Percentiles rank a stretch among this genome's conserved stretches.
phyloP scores from a whole-genome alignment of 2,797 vertebrate genomes.

The Pelodytes ibericus region DNA sequence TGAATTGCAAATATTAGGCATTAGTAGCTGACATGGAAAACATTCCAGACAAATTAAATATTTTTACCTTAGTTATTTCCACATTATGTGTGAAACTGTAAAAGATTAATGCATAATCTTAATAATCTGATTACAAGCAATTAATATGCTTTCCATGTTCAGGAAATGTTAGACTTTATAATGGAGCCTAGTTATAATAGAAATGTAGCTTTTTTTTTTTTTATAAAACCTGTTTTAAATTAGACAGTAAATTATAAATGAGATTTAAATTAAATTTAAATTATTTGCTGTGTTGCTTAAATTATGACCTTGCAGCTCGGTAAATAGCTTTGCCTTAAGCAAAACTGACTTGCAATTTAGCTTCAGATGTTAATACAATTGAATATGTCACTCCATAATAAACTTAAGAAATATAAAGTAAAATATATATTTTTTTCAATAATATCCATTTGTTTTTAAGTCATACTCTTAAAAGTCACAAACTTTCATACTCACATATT shows the following conservation, averaged over 20 bases:
- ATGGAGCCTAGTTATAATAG: neutral
- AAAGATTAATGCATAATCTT: neutral
- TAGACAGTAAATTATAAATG: constrained; percentile 19
- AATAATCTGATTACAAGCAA: neutral
- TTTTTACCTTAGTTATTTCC: no score
- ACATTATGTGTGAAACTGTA: neutral
- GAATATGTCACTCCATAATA: neutral
- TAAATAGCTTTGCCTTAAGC: constrained; percentile 30
- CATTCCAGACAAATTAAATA: no score
- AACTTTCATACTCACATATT: no score
- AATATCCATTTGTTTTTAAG: neutral
- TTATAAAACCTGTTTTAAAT: constrained; percentile 1
- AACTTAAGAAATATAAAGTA: neutral
- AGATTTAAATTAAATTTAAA: constrained; percentile 32
- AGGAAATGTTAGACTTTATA: neutral
- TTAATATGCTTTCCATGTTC: neutral
- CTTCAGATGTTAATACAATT: neutral
- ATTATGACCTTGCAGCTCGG: constrained; percentile 27
- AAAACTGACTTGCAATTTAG: constrained; percentile 19
- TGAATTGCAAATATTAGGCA: no score
- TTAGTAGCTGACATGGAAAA: no score
- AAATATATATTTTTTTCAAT: neutral
- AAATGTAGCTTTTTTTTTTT: neutral
- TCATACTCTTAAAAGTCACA: neutral
- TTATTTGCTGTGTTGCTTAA: constrained; percentile 35